Conservation (phyloP, 2,888 invertebrate genomes). For the Tetanocera ferruginea region DNA sequence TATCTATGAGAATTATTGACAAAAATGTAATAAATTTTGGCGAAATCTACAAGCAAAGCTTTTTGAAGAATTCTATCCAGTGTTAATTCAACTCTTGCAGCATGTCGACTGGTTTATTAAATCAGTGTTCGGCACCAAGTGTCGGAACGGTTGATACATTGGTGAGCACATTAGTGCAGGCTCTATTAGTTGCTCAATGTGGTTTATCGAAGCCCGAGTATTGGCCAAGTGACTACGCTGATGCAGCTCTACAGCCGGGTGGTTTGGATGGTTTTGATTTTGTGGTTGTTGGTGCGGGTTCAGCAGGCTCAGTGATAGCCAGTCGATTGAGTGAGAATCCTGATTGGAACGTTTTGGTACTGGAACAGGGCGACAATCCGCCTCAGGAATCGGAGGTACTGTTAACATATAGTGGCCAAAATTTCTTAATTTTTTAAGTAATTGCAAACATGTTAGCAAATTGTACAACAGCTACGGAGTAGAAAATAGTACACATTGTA, state of each 20-base stretch:
- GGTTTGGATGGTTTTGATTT: conserved; percentile 60
- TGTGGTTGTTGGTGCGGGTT: conserved; percentile 71
- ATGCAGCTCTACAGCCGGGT: conserved; percentile 57
- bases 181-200: conserved; percentile 73
- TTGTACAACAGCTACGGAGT: too few relatives aligned
- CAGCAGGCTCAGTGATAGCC: conserved; percentile 65
- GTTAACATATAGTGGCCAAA: too few relatives aligned
- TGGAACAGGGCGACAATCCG: conserved; percentile 72
- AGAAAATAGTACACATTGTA: too few relatives aligned
- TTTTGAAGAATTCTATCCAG: too few relatives aligned
- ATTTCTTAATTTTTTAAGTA: too few relatives aligned
- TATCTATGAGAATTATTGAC: too few relatives aligned
- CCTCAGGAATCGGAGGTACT: conserved; percentile 64
- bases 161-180: conserved; percentile 73
- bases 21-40: too few relatives aligned
- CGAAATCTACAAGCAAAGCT: too few relatives aligned
- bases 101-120: too few relatives aligned
- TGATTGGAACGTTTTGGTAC: conserved; percentile 61
- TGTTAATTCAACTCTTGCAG: too few relatives aligned
- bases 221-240: conserved; percentile 72
- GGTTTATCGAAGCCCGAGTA: conserved; percentile 69
- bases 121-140: conserved; percentile 48
- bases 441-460: too few relatives aligned
- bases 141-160: conserved; percentile 64
- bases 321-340: conserved; percentile 57